phyloP scores from a whole-genome alignment of 2,797 vertebrate species.

The Sylvia borin region DNA sequence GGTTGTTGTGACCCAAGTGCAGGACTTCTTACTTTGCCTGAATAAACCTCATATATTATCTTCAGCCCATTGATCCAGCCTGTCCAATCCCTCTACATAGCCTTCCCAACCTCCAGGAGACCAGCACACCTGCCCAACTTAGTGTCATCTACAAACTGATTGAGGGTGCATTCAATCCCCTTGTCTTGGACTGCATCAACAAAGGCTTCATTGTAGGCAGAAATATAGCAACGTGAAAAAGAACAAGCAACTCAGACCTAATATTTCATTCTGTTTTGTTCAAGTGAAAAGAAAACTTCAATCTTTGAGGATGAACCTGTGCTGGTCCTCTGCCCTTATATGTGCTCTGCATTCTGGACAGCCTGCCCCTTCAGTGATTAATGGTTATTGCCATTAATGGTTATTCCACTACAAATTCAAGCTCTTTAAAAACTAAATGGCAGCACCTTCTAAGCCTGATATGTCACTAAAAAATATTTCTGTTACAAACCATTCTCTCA shows the following conservation, averaged over 20 bases:
- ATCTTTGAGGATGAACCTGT: not conserved
- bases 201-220: not conserved
- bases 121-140: not conserved
- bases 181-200: not conserved
- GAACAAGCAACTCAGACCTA: not conserved
- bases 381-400: not conserved
- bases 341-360: not conserved
- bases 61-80: not conserved
- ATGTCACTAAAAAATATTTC: not conserved
- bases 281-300: not conserved
- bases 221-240: not conserved
- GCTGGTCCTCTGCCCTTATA: accelerated
- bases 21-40: not conserved
- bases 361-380: not conserved
- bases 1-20: not conserved
- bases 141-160: not conserved
- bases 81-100: not conserved
- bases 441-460: not conserved
- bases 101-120: not conserved
- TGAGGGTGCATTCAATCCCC: accelerated
- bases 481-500: not conserved
- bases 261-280: not conserved
- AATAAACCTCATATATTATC: not conserved
- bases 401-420: not conserved
- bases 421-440: not conserved